Evolutionary conservation across 64 coral and sea anemone genomes (phyloP).

Genomic region (Actinia equina): DNA sequence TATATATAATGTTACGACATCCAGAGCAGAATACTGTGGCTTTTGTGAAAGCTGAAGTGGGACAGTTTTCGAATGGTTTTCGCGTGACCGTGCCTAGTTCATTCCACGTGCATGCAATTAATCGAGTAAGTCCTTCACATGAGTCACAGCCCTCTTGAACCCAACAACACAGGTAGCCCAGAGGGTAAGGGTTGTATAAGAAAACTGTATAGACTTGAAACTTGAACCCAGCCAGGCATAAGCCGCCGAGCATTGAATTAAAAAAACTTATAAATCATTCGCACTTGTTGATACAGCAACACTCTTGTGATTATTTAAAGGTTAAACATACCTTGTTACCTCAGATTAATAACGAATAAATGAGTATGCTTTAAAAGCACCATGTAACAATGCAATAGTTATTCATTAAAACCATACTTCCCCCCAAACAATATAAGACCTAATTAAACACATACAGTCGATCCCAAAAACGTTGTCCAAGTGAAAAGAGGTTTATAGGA

Average conservation of each 20-base stretch:
- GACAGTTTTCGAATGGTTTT: constrained; percentile 18
- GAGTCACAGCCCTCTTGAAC: neutral
- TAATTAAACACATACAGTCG: no score
- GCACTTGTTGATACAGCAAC: neutral
- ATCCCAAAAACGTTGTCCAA: no score
- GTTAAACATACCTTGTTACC: no score
- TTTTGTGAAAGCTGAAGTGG: constrained; percentile 22
- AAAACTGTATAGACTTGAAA: neutral
- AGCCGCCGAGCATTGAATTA: neutral
- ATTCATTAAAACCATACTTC: no score
- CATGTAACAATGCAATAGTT: no score
- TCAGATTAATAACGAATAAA: no score
- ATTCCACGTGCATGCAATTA: neutral
- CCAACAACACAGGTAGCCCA: neutral
- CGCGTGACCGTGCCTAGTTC: neutral
- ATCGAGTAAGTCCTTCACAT: neutral
- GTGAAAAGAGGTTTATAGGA: no score
- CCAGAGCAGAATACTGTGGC: constrained; percentile 46
- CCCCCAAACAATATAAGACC: no score
- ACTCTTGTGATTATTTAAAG: neutral
- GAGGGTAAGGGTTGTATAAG: neutral
- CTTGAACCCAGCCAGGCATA: neutral
- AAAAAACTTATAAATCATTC: neutral
- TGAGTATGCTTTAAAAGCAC: no score
- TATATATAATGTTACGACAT: constrained; percentile 31